These are phyloP conservation scores for Arctopsyche grandis DNA, from an alignment of 1,140 invertebrate genomes.

Conservation along the genomic window DNA sequence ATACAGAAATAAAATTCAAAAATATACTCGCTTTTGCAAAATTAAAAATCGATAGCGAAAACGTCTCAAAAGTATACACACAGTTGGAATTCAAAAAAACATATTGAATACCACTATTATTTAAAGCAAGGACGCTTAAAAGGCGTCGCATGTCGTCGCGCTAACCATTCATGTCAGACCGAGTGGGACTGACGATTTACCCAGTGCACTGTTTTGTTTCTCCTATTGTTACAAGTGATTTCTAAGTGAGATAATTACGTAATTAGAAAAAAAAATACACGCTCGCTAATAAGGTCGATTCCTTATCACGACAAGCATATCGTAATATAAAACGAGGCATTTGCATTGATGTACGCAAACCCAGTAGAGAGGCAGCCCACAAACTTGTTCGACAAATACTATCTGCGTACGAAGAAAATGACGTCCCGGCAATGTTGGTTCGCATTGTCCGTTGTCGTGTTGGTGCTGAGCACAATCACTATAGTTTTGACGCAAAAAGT, in stretches of 20 bases:
- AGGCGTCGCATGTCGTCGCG: too few relatives aligned
- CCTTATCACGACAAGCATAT: not conserved
- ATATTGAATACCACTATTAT: too few relatives aligned
- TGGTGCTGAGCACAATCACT: constrained; percentile 39
- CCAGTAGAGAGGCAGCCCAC: not conserved
- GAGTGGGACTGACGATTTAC: too few relatives aligned
- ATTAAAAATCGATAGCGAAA: too few relatives aligned
- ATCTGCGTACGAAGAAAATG: constrained; percentile 34
- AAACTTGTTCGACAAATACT: constrained; percentile 9
- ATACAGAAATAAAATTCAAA: too few relatives aligned
- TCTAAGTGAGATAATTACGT: not conserved
- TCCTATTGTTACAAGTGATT: not conserved
- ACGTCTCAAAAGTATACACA: too few relatives aligned
- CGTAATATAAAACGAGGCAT: not conserved
- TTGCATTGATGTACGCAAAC: constrained; percentile 24
- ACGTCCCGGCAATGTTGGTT: constrained; percentile 38
- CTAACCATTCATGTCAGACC: too few relatives aligned
- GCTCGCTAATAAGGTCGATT: not conserved
- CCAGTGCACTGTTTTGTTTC: too few relatives aligned
- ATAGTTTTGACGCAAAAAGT: constrained; percentile 32
- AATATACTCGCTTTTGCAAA: too few relatives aligned
- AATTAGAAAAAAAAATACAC: not conserved
- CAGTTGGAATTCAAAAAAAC: too few relatives aligned
- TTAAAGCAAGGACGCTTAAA: too few relatives aligned
- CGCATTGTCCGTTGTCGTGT: constrained; percentile 23